Base-by-base conservation (phyloP, 2,113 vertebrate species). In the Pholis gunnellus region DNA sequence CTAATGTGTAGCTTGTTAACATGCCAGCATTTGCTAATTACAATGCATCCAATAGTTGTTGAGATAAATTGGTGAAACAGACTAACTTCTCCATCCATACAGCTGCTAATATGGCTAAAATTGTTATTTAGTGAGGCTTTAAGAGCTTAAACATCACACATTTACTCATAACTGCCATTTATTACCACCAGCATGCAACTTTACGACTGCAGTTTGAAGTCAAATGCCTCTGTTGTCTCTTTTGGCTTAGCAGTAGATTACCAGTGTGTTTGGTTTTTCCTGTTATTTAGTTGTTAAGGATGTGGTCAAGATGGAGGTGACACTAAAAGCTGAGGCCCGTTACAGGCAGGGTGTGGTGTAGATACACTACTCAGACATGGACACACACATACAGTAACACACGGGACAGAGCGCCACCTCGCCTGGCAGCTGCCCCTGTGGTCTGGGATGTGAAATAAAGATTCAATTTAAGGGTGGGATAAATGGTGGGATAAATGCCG, bases 391-490 rank as follows among this genome's bases (percentile, higher is more conserved):
- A 56, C 81, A 73, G 1, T 68, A 68, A 78, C 63, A 65, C 70
- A 78, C 71, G 63, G 75, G 61, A 59, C 71, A 29, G 40, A 20
- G 81, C 36, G 60, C 70, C 86, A 84, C 87, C 79, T 69, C 75
- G 4, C 34, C 77, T 79, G 80, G 65, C 85, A 73, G 68, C 67
- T 54, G 36, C 34, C 31, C 17, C 75, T 79, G 72, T 75, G 82
- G 71, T 75, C 77, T 61, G n/a, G 15, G 52, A 61, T n/a, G 22
- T 64, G 68, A 63, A 81, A 72, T 77, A 79, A 34, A 9, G 5
- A 75, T 38, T 38, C 36, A 84, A 84, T 91, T 88, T 83, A 84
- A 86, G 84, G 75, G 75, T 85, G 77, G 84, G 75, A 75, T 76
- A 17, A 75, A 48, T 56, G 75, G 75, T 85, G 77, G 84, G 75